A percentile compares a stretch with the other conserved stretches of the same genome.
Conservation (phyloP, 2,797 vertebrate genomes). For the Chromis chromis region DNA sequence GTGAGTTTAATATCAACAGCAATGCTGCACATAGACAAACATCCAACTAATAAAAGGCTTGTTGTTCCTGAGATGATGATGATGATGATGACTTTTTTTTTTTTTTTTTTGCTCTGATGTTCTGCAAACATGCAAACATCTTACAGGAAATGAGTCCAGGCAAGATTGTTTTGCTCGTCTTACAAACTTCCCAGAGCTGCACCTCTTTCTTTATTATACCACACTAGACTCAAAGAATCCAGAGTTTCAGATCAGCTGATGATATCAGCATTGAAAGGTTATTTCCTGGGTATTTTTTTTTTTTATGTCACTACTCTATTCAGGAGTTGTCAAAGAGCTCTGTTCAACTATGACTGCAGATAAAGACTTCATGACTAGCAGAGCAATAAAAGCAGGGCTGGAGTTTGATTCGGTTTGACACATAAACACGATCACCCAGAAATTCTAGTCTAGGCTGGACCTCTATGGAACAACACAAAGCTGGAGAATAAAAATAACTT, state of each 20-base stretch:
- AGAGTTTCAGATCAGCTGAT: conserved; percentile 22
- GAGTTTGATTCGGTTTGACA: conserved; percentile 12
- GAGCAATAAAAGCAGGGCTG: conserved; percentile 29
- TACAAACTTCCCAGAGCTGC: conserved; percentile 18
- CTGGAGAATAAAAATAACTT: background rate
- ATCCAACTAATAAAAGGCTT: conserved; percentile 14
- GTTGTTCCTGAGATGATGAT: conserved; percentile 34
- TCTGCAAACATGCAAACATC: conserved; percentile 22
- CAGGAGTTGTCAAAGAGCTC: conserved; percentile 11
- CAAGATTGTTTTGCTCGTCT: conserved; percentile 13
- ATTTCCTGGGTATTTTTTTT: conserved; percentile 22
- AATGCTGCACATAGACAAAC: conserved; percentile 31
- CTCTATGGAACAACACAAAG: background rate
- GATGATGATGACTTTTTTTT: conserved; percentile 10
- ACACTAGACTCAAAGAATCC: background rate
- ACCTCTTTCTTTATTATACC: conserved; percentile 4
- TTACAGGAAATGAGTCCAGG: conserved; percentile 41
- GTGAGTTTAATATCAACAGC: conserved; percentile 50
- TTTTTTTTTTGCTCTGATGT: conserved; percentile 22
- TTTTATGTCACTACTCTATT: background rate
- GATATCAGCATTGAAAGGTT: conserved; percentile 13
- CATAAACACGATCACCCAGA: conserved; percentile 23
- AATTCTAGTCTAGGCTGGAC: conserved; percentile 13
- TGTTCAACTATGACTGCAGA: conserved; percentile 9
- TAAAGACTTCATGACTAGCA: conserved; percentile 9